Evolutionary conservation across 1,140 invertebrate species (phyloP), one percentile per base, ranked within the genome.

Genomic region (Pteromalus puparum): DNA sequence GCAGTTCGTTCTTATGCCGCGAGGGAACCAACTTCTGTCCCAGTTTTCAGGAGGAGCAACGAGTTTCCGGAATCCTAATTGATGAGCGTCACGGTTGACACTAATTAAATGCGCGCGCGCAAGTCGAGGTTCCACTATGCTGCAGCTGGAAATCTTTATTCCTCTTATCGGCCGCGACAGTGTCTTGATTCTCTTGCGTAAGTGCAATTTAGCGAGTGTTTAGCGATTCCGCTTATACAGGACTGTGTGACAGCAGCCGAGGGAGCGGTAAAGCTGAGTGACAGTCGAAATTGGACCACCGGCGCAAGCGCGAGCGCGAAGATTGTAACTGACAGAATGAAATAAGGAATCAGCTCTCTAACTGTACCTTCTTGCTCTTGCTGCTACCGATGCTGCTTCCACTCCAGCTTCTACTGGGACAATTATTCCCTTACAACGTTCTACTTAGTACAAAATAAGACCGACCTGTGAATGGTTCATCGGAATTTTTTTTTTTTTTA

Each of bases 1-100:
- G 70, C 73, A 74, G 53, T 61, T 61, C 53, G 6, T 7, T 2
- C 1, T 30, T 48, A 2, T 6, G n/a, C n/a, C 12, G 30, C 53
- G 28, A 83, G 81, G 81, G 81, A 83, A 83, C 81, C 42, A 34
- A 53, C 30, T 83, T 77, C 68, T 48, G 81, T 68, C 26, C 82
- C 46, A 83, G 82, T 83, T 83, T 83, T 83, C 75, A 83, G 26
- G 34, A 30, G 18, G 34, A 30, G 18, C 46, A 7, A n/a, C 53
- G 38, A 77, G 77, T 81, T 83, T 84, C 82, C 78, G 76, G 70
- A 76, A 65, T 46, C 28, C 73, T 79, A 78, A 80, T 83, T 82
- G 81, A 81, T 30, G 85, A 61, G 38, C 53, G 68, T 61, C 77
- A 30, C 81, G 30, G 28, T 53, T 53, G 81, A 53, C 61, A 68